Evolutionary conservation across 2,888 invertebrate species (phyloP).

Genomic region (Octodonta nipae): DNA sequence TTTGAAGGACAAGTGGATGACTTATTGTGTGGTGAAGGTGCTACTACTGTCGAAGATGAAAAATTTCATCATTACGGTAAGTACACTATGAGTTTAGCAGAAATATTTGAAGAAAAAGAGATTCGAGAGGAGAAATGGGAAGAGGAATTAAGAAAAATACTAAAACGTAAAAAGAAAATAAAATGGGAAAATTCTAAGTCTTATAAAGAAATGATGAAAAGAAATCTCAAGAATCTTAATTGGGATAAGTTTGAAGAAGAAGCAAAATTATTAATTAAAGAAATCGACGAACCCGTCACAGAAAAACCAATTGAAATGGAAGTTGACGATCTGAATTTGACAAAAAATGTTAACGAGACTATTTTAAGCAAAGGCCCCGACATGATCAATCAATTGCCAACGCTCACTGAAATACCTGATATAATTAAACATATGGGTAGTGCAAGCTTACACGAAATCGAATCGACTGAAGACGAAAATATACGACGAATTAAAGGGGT

Average conservation of each 20-base stretch:
- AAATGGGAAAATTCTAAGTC: conserved; percentile 32
- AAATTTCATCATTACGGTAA: conserved; percentile 39
- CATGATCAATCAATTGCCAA: conserved; percentile 46
- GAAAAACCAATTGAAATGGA: conserved; percentile 37
- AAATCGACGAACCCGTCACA: conserved; percentile 26
- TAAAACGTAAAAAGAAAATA: conserved; percentile 30
- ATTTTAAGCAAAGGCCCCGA: conserved; percentile 39
- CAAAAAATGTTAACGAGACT: conserved; percentile 47
- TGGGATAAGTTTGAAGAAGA: conserved; percentile 52
- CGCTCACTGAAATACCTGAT: conserved; percentile 48
- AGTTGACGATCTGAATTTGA: conserved; percentile 43
- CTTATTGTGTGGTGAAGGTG: conserved; percentile 59
- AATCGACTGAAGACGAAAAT: conserved; percentile 26
- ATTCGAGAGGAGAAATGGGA: conserved; percentile 53
- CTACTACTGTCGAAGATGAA: conserved; percentile 45
- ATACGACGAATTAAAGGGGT: conserved; percentile 27
- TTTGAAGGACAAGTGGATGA: conserved; percentile 33
- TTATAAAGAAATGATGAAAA: conserved; percentile 50
- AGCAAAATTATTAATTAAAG: conserved; percentile 38
- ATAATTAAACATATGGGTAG: conserved; percentile 48
- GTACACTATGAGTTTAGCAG: conserved; percentile 50
- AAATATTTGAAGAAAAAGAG: conserved; percentile 68
- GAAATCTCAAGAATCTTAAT: conserved; percentile 50
- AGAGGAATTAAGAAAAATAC: conserved; percentile 31
- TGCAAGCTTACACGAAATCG: conserved; percentile 44